Base-by-base conservation (phyloP, 2,797 vertebrate species). In the Cacajao melanocephalus region DNA sequence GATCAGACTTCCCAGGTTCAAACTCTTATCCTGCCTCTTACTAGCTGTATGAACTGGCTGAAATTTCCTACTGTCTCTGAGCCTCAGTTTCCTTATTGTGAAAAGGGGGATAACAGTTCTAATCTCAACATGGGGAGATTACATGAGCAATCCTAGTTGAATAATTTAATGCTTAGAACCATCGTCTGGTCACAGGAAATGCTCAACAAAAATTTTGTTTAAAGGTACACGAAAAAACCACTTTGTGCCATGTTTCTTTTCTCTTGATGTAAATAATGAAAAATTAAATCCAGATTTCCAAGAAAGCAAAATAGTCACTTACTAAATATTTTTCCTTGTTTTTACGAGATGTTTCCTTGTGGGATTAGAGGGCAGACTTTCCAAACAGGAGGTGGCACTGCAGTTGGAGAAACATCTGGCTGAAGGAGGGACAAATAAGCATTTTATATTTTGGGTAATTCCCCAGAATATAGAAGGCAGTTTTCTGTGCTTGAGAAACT, bases 391-490 rank as follows among this genome's bases (percentile, higher is more conserved):
- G 52, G 20, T 13, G 30, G 19, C 17, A 4, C 36, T 41, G 55
- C 58, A 48, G 44, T 33, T 20, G 17, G 67, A 36, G 41, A 84
- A 73, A 58, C 2, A 7, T 78, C 67, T 61, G 72, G 90, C 28
- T 73, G 78, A 94, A 52, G 44, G 46, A 76, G 83, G 30, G 30
- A 24, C 86, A 64, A 70, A 64, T 20, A 80, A 73, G 81, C 19
- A 26, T 86, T 94, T 79, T 57, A 57, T 80, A 86, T 67, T 92
- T 89, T 73, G 52, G 55, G 44, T 87, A 80, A 95, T 93, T 88
- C 90, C 86, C 19, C 73, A 79, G 90, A 80, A 39, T 41, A 46
- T 4, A 89, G 82, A 72, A 87, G 80, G 64, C 5, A 30, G 41
- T 73, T 96, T 90, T 96, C 85, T 15, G 12, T 30, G 79, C 67